These are phyloP conservation scores for Balaenoptera acutorostrata DNA, from an alignment of 2,113 vertebrate species.

Conservation along the genomic window DNA sequence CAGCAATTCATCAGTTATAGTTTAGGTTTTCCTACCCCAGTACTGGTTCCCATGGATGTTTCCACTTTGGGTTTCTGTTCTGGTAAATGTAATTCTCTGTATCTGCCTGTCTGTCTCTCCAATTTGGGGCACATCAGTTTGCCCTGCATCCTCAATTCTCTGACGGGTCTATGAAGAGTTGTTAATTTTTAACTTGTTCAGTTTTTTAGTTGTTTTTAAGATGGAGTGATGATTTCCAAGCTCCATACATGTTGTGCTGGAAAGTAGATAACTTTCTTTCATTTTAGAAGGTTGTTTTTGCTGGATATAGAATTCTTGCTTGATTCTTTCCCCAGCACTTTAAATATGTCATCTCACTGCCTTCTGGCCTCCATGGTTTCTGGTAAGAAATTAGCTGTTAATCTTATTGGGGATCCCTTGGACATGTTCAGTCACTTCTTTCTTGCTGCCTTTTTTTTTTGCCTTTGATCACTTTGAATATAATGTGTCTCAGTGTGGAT, in stretches of 20 bases:
- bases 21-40: background rate
- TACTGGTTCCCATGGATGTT: background rate
- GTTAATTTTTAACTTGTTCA: background rate
- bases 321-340: background rate
- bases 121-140: background rate
- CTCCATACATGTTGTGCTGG: background rate
- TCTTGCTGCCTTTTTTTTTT: background rate
- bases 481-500: background rate
- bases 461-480: background rate
- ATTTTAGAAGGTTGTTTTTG: slow-evolving; percentile 5
- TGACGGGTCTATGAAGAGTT: background rate
- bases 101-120: background rate
- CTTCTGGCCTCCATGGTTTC: background rate
- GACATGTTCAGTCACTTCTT: background rate
- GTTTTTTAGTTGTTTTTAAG: background rate
- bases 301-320: background rate
- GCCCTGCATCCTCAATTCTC: background rate
- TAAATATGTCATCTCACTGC: background rate
- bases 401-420: background rate
- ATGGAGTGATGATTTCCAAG: background rate
- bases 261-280: background rate
- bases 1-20: background rate
- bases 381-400: background rate
- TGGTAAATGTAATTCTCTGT: background rate
- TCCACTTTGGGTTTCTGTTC: background rate